Conservation (phyloP, 1,140 invertebrate genomes). For the Trachymyrmex cornetzi region DNA sequence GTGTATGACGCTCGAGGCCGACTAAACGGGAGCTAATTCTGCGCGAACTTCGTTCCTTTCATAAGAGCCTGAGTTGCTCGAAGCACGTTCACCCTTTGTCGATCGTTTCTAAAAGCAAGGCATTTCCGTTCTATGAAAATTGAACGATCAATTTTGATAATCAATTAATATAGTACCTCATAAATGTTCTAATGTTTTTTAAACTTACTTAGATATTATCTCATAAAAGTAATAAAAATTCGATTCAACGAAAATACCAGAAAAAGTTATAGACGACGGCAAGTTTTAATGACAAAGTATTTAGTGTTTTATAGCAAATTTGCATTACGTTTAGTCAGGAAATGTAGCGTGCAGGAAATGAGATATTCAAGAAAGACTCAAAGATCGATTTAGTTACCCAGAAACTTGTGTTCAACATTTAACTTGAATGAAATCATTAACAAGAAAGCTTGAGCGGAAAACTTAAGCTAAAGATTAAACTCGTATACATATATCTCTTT, state of each 20-base stretch:
- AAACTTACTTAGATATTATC: not conserved
- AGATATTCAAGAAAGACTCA: conserved; percentile 10
- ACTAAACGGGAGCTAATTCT: conserved; percentile 20
- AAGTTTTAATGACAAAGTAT: conserved; percentile 39
- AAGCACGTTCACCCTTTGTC: conserved; percentile 16
- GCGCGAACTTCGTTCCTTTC: conserved; percentile 6
- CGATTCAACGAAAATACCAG: not conserved
- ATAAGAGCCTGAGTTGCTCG: not conserved
- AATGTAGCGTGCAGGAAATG: conserved; percentile 36
- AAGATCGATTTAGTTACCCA: conserved; percentile 42
- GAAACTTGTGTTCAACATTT: conserved; percentile 42
- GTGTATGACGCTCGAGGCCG: not conserved
- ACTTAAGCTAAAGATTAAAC: not conserved
- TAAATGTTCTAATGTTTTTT: not conserved
- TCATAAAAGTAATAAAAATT: not conserved
- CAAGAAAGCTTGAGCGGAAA: conserved; percentile 31
- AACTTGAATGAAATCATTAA: conserved; percentile 59
- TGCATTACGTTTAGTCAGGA: conserved; percentile 27
- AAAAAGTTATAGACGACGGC: not conserved
- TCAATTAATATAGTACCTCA: not conserved
- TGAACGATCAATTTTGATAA: conserved; percentile 5
- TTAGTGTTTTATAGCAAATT: conserved; percentile 38
- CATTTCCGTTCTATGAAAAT: not conserved
- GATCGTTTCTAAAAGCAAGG: not conserved
- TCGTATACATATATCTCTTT: conserved; percentile 31